Evolutionary conservation across 92 coral and sea anemone genomes (phyloP), one percentile per base, ranked within the genome.

Genomic region (Heliopora coerulea): DNA sequence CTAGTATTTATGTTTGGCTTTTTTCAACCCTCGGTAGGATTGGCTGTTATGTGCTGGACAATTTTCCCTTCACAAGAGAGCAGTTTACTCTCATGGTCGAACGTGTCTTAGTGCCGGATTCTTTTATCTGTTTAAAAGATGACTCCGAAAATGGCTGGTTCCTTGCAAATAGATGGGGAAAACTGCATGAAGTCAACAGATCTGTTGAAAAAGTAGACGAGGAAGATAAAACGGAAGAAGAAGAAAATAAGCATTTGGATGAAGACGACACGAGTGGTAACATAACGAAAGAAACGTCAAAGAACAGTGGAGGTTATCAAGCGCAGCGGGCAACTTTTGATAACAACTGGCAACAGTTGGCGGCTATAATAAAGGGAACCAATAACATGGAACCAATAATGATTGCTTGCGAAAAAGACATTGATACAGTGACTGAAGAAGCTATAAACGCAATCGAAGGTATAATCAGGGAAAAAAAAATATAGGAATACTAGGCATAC

Each of bases 81-180:
- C 98, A 93, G 72, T 93, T 93, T 63, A 82, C 98, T 0, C 83
- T 96, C 19, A 87, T 93, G 98, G 64, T 93, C 1, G 98, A 93
- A 54, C 81, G 96, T 11, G 86, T 80, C 15, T 81, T 93, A 39
- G 28, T 90, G 54, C 98, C 96, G 9, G 98, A 93, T 48, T 91
- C 91, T 33, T 91, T 93, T 54, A 79, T 93, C 25, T 72, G 76
- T 56, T 60, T 93, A 74, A 82, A 49, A 65, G 98, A 93, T 59
- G 96, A 93, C 12, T 90, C 87, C 37, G 96, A 89, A 26, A 88
- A 81, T 75, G 98, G 98, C 40, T 91, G 84, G 34, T 78, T 81
- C 21, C 85, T 93, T 20, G 83, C 88, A 18, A 90, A 90, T 68
- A 80, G 98, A 67, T 93, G 98, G 98, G 76, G 23, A 56, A 88